phyloP scores from a whole-genome alignment of 2,113 vertebrate species.

The Entelurus aequoreus region DNA sequence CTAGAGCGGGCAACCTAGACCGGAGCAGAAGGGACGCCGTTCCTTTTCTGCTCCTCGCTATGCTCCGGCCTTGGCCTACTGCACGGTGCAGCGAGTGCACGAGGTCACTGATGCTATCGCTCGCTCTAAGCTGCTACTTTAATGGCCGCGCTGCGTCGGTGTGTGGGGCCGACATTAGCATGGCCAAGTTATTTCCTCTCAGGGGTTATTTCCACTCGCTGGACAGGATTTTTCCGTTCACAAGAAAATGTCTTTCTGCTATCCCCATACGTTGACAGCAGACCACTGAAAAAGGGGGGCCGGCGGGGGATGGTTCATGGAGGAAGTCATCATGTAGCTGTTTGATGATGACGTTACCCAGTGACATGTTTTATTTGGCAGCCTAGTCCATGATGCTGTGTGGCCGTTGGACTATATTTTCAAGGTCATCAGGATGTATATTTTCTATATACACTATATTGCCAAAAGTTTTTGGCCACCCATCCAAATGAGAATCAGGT shows the following conservation, averaged over 20 bases:
- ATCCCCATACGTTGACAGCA: too few species aligned
- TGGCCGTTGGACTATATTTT: too few species aligned
- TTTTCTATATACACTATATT: too few species aligned
- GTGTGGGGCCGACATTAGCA: constrained; percentile 65
- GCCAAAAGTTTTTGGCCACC: too few species aligned
- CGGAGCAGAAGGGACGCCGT: constrained; percentile 13
- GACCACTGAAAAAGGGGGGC: too few species aligned
- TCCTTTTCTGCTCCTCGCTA: constrained; percentile 36
- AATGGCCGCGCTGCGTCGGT: constrained; percentile 71
- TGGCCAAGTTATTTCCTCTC: constrained; percentile 76
- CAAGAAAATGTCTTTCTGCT: constrained; percentile 47
- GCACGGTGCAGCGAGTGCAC: constrained; percentile 56
- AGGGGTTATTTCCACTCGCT: constrained; percentile 76
- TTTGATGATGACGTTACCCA: too few species aligned
- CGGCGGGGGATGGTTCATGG: too few species aligned
- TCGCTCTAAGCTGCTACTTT: constrained; percentile 56
- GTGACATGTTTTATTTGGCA: too few species aligned
- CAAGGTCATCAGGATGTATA: too few species aligned
- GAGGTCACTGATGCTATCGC: constrained; percentile 77
- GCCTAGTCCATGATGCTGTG: too few species aligned
- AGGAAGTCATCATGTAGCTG: too few species aligned
- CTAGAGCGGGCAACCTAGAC: constrained; percentile 15
- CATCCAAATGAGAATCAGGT: too few species aligned
- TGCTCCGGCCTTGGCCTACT: constrained; percentile 31
- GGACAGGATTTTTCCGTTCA: constrained; percentile 74